Base-by-base conservation (phyloP, 2,888 invertebrate genomes). In the Crioceris asparagi region DNA sequence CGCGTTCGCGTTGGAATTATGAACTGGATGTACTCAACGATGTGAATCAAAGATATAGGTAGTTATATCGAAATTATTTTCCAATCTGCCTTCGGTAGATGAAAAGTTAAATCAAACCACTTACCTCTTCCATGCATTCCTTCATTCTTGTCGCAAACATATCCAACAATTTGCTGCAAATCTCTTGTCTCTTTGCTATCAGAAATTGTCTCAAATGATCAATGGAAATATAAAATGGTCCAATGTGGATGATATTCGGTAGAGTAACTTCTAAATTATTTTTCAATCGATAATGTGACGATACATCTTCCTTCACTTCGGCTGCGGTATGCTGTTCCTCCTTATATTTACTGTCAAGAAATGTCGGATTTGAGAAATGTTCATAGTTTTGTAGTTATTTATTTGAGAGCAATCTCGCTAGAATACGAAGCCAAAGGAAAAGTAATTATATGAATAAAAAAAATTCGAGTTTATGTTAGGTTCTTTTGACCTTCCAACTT, bases 191-290 rank as follows among this genome's bases (percentile, higher is more conserved):
- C 57, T 90, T 90, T 16, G 69, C 73, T 2, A 85, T 71, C 27
- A 91, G 63, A 30, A 70, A 64, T 55, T 75, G 71, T 62, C 79
- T 72, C 16, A 88, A 57, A 0, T 71, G 69, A 10, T 80, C 79
- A 0, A 83, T 74, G 43, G 77, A 77, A 12, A 91, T 60, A 3
- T 70, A 61, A 59, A 83, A 91, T 0, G 88, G 83, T 0, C 88
- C 90, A 35, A 91, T 87, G 29, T 70, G 66, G 40, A 91, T 83
- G 32, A 57, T 67, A 17, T 72, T 67, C 0, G 91, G 91, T 36
- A 92, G 57, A 0, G 76, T 73, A 35, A 59, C 62, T 35, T 85
- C 79, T 0, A 90, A 57, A 21, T 74, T 73, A 11, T 72, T 66
- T 50, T 74, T 79, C 36, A 77, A 73, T 33, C 76, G 72, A 41